Percentiles rank a stretch among this genome's conserved stretches.
phyloP scores from a whole-genome alignment of 1,140 invertebrate species.

The Neelides sp. region DNA sequence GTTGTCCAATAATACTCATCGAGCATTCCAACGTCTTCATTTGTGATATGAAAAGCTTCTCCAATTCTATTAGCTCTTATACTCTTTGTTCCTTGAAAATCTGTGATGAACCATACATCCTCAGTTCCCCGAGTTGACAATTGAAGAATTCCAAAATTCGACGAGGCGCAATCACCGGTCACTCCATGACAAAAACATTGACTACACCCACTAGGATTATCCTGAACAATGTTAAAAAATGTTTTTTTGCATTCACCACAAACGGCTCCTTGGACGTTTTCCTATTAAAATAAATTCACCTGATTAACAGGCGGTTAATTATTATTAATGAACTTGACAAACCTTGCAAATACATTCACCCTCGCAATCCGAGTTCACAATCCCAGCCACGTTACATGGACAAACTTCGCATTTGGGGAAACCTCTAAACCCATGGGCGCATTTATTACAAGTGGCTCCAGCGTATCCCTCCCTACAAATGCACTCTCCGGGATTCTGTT shows the following conservation, averaged over 20 bases:
- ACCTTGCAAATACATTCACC: conserved; percentile 73
- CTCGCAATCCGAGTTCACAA: conserved; percentile 56
- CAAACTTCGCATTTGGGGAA: conserved; percentile 69
- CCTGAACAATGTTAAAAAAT: conserved; percentile 61
- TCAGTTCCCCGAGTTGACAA: conserved; percentile 11
- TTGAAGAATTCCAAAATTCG: conserved; percentile 8
- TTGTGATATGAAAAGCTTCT: conserved; percentile 27
- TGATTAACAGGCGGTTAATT: background rate
- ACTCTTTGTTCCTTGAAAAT: conserved; percentile 30
- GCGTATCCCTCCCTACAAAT: conserved; percentile 67
- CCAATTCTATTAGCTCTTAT: conserved; percentile 32
- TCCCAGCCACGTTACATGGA: conserved; percentile 64
- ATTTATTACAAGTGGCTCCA: conserved; percentile 68
- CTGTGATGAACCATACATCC: conserved; percentile 31
- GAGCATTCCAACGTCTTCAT: conserved; percentile 33
- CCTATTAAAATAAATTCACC: conserved; percentile 22
- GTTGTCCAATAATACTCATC: conserved; percentile 53
- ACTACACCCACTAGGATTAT: conserved; percentile 69
- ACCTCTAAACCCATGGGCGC: conserved; percentile 63
- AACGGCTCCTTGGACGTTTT: conserved; percentile 60
- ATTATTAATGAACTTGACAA: background rate
- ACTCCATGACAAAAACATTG: conserved; percentile 87
- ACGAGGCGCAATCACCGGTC: conserved; percentile 49
- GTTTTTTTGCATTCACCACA: conserved; percentile 74
- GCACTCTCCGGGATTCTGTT: conserved; percentile 59